Percentiles rank a stretch among this genome's conserved stretches.
phyloP scores from a whole-genome alignment of 2,113 vertebrate genomes.

The Aphyosemion australe region DNA sequence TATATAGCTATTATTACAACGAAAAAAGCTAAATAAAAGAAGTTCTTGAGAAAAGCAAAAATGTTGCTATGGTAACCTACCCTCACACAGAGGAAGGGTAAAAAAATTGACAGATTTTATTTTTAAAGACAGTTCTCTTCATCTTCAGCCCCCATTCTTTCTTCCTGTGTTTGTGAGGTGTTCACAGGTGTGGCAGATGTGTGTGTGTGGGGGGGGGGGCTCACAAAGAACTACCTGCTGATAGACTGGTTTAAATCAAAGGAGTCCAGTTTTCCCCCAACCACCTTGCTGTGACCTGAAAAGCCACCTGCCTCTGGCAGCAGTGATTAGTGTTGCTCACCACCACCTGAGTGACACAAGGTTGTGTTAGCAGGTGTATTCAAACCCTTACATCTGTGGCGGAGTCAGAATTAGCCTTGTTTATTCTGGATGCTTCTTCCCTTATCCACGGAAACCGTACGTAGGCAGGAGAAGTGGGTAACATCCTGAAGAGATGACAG shows the following conservation, averaged over 20 bases:
- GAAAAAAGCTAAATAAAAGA: conserved; percentile 17
- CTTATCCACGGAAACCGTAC: conserved; percentile 9
- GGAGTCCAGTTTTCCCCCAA: conserved; percentile 16
- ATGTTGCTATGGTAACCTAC: conserved; percentile 80
- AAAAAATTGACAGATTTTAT: conserved; percentile 29
- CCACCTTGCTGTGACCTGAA: conserved; percentile 24
- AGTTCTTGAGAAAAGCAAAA: conserved; percentile 47
- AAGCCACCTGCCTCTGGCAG: conserved; percentile 30
- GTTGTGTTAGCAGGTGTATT: conserved; percentile 5
- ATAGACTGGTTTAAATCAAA: too few species aligned
- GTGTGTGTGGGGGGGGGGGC: not conserved
- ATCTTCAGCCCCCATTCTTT: conserved; percentile 41
- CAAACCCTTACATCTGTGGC: too few species aligned
- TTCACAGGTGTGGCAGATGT: conserved; percentile 57
- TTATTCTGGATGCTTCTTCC: too few species aligned
- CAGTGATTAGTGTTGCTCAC: not conserved
- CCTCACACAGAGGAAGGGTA: conserved; percentile 4
- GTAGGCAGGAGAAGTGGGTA: conserved; percentile 57
- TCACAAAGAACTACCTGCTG: conserved; percentile 30
- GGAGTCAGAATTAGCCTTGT: too few species aligned
- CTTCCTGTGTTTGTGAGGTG: conserved; percentile 22
- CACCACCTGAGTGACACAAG: not conserved
- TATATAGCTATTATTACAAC: conserved; percentile 69
- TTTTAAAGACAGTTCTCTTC: conserved; percentile 54
- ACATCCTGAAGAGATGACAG: conserved; percentile 50